Evolutionary conservation across 2,888 invertebrate species (phyloP).

Genomic region (Abrostola tripartita): DNA sequence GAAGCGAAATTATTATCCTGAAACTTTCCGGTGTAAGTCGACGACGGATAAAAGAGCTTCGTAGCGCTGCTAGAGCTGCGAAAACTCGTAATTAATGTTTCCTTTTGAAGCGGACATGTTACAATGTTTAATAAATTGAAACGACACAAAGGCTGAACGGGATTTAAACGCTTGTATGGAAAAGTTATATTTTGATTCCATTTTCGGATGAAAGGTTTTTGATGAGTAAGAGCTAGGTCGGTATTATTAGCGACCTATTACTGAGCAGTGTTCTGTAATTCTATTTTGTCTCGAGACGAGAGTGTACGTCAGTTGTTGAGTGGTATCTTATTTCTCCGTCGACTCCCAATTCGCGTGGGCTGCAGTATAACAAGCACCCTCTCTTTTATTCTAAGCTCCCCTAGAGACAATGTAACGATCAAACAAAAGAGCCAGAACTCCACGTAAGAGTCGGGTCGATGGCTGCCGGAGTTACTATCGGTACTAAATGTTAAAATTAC

Average conservation of each 20-base stretch:
- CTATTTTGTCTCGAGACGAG: neutral
- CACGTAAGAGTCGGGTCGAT: conserved; percentile 18
- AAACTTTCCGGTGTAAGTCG: conserved; percentile 35
- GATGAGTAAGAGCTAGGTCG: conserved; percentile 3
- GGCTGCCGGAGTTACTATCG: conserved; percentile 30
- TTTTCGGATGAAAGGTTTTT: conserved; percentile 18
- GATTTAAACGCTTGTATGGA: conserved; percentile 24
- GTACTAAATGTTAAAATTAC: conserved; percentile 51
- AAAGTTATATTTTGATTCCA: conserved; percentile 32
- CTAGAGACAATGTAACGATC: conserved; percentile 39
- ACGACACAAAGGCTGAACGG: conserved; percentile 34
- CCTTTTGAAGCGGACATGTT: conserved; percentile 35
- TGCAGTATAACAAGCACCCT: conserved; percentile 5
- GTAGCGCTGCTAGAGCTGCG: conserved; percentile 10
- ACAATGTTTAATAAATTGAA: conserved; percentile 44
- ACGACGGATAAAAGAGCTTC: conserved; percentile 22
- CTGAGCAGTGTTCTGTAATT: neutral
- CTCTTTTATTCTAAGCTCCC: neutral
- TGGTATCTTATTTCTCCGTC: conserved; percentile 14
- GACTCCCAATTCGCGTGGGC: conserved; percentile 8
- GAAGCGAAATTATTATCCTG: conserved; percentile 29
- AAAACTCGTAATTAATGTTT: conserved; percentile 46
- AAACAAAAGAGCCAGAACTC: conserved; percentile 31
- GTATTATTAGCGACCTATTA: too few species aligned
- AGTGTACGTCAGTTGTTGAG: neutral